phyloP scores from a whole-genome alignment of 2,797 vertebrate species.

The Gymnothorax javanicus region DNA sequence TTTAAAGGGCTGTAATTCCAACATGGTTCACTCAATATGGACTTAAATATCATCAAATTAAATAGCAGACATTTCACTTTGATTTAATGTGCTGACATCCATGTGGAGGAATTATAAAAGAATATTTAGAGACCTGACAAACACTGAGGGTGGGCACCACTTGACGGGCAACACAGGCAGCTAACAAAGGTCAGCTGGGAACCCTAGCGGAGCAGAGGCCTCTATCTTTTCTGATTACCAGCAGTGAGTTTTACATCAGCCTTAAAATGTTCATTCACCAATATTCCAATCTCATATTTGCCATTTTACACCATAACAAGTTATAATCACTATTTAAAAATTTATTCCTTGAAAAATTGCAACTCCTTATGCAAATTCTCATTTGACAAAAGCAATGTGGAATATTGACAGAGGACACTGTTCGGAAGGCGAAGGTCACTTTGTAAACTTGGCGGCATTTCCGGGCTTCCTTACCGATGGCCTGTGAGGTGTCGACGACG shows the following conservation, averaged over 20 bases:
- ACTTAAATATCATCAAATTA: no score
- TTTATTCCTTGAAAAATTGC: neutral
- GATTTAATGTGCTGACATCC: no score
- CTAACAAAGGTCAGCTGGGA: no score
- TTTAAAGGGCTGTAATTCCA: no score
- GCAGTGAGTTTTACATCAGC: neutral
- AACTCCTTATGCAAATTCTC: neutral
- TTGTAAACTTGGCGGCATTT: neutral
- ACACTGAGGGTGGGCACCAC: no score
- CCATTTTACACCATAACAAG: neutral
- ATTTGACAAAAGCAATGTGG: neutral
- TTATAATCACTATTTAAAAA: neutral
- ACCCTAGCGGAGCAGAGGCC: neutral
- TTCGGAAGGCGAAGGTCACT: neutral
- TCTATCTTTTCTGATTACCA: neutral
- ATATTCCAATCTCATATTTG: neutral
- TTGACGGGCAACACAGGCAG: no score
- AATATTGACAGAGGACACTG: neutral
- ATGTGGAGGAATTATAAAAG: no score
- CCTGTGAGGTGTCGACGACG: conserved; percentile 94
- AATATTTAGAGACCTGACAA: no score
- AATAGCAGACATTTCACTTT: no score
- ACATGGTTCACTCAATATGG: no score
- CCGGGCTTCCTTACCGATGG: conserved; percentile 77
- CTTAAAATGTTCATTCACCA: neutral